Percentiles rank a stretch among this genome's conserved stretches.
Conservation (phyloP, 2,888 invertebrate genomes). For the Leptinotarsa tumamoca region DNA sequence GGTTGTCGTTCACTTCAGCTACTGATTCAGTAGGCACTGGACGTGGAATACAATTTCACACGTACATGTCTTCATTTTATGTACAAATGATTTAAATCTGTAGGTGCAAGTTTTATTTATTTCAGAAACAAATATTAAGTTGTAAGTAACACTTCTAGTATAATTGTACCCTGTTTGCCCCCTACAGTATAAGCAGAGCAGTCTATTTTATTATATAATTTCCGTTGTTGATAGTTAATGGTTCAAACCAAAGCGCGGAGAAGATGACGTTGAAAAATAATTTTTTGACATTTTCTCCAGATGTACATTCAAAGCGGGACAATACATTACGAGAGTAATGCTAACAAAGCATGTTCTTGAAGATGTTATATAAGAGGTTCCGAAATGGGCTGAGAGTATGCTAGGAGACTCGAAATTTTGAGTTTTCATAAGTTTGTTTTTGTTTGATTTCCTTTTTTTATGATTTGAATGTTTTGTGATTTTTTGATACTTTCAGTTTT, state of each 20-base stretch:
- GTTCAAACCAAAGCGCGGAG: conserved; percentile 53
- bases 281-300: conserved; percentile 32
- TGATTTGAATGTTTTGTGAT: not conserved
- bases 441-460: not conserved
- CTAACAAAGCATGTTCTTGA: conserved; percentile 15
- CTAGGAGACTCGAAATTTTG: not conserved
- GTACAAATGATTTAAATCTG: conserved; percentile 42
- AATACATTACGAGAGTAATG: not conserved
- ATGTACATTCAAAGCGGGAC: conserved; percentile 44
- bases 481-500: not conserved
- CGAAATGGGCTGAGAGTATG: not conserved
- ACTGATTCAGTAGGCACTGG: not conserved
- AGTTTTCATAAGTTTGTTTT: not conserved
- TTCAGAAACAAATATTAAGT: conserved; percentile 51
- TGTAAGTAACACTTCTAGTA: conserved; percentile 58
- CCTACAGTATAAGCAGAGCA: conserved; percentile 66
- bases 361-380: conserved; percentile 15
- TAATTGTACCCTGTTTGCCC: conserved; percentile 52
- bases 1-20: conserved; percentile 4
- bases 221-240: conserved; percentile 55
- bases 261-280: conserved; percentile 12
- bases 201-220: conserved; percentile 62
- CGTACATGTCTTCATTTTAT: conserved; percentile 27
- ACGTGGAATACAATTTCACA: conserved; percentile 1
- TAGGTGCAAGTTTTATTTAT: conserved; percentile 50